Evolutionary conservation across 2,888 invertebrate genomes (phyloP).

Genomic region (Ormyrus thymus): DNA sequence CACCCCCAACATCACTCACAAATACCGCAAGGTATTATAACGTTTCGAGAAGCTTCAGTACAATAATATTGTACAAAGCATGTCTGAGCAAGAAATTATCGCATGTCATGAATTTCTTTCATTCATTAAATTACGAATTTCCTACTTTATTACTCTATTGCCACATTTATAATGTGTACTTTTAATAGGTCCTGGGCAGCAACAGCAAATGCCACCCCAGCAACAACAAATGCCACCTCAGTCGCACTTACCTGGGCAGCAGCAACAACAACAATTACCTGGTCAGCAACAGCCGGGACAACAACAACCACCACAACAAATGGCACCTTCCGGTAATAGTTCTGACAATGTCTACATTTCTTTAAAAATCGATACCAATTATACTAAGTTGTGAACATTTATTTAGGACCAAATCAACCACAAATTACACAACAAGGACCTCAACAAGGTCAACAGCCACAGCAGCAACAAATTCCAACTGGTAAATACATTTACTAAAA

Average conservation of each 20-base stretch:
- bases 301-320: conserved; percentile 64
- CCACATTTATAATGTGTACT: neutral
- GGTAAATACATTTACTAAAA: no score
- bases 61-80: conserved; percentile 3
- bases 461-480: no score
- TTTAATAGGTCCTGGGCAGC: conserved; percentile 35
- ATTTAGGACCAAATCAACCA: no score
- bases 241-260: conserved; percentile 40
- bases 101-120: conserved; percentile 14
- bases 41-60: no score
- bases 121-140: neutral
- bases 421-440: no score
- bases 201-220: conserved; percentile 58
- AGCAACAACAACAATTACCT: conserved; percentile 45
- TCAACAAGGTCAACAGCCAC: no score
- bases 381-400: no score
- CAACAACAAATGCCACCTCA: conserved; percentile 38
- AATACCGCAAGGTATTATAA: conserved; percentile 55
- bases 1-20: conserved; percentile 60
- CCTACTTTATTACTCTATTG: no score
- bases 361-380: no score
- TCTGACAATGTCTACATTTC: no score
- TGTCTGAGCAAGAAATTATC: neutral
- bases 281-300: conserved; percentile 47
- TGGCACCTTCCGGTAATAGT: no score